Evolutionary conservation across 2,888 invertebrate genomes (phyloP).

Genomic region (Hyles lineata): DNA sequence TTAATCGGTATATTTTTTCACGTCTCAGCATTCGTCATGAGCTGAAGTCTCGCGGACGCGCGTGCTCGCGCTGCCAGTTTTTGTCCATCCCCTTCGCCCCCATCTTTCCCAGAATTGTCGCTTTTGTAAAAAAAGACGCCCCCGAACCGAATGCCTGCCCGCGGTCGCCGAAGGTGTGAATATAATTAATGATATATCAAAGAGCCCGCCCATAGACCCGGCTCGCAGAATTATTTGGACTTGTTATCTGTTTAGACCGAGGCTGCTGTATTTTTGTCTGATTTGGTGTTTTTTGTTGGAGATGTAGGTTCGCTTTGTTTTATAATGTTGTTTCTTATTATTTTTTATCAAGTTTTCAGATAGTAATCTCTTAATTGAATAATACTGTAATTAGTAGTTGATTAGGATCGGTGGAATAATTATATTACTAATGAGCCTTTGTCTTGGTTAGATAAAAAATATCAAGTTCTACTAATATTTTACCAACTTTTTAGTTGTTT

Average conservation of each 20-base stretch:
- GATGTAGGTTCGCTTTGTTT: background rate
- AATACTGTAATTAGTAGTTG: no score
- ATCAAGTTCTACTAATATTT: no score
- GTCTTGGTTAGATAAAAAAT: no score
- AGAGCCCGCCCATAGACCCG: constrained; percentile 63
- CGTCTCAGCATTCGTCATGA: constrained; percentile 56
- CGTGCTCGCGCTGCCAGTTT: constrained; percentile 70
- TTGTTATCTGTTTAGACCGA: constrained; percentile 53
- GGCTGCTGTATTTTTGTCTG: constrained; percentile 28
- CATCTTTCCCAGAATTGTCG: constrained; percentile 75
- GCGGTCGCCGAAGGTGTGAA: constrained; percentile 78
- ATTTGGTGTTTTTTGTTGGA: background rate
- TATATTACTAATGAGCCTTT: no score
- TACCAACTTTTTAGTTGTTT: no score
- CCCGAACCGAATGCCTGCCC: constrained; percentile 51
- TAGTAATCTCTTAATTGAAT: background rate
- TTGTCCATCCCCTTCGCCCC: constrained; percentile 60
- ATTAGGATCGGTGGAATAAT: no score
- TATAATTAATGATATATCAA: constrained; percentile 81
- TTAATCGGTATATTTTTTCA: constrained; percentile 29
- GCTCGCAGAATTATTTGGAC: constrained; percentile 57
- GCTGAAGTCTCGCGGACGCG: constrained; percentile 61
- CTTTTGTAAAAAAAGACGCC: constrained; percentile 55
- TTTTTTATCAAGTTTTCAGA: background rate
- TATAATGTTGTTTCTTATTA: background rate